Base-by-base conservation (phyloP, 2,888 invertebrate genomes). In the Tachina fera region DNA sequence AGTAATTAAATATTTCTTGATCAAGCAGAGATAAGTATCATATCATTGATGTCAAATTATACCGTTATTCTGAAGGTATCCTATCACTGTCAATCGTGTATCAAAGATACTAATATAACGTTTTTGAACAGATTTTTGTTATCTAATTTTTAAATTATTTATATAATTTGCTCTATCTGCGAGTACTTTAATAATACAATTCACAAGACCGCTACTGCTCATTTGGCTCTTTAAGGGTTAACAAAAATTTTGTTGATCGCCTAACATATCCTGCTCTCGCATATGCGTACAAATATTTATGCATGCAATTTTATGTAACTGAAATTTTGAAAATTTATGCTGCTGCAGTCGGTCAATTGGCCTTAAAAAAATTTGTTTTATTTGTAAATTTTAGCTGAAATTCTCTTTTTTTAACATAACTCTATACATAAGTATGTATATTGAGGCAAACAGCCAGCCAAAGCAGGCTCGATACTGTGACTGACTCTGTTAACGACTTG, bases 401-500 rank as follows among this genome's bases (percentile, higher is more conserved):
- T 41, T 39, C 60, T 45, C 11, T 75, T 51, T 41, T 77, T 49
- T 43, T 53, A 43, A 13, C 19, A 45, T 71, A 58, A 56, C 16
- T 22, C 19, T 56, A 61, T 39, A 45, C 49, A 13, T 10, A 43
- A 10, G 5, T 16, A 5, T 3, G 13, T 13, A 39, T 14, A 14
- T 75, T 31, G 11, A 63, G 14, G 39, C 49, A 31, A 31, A 31
- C 31, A 49, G 19, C 39, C 39, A 16, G 45, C 58, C 19, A 72
- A 56, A 53, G 9, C 22, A 9, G 39, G 53, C 70, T 53, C 39
- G 63, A 14, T 71, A 51, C 49, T 68, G 31, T 74, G 63, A 78
- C 65, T 83, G 71, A 68, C 68, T 77, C 81, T 82, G 83, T 84
- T 74, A 81, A 51, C 61, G 76, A 89, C 88, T 89, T 89, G 89